Evolutionary conservation across 2,113 vertebrate genomes (phyloP), one percentile per base, ranked within the genome.

Genomic region (Sclerurus mexicanus): DNA sequence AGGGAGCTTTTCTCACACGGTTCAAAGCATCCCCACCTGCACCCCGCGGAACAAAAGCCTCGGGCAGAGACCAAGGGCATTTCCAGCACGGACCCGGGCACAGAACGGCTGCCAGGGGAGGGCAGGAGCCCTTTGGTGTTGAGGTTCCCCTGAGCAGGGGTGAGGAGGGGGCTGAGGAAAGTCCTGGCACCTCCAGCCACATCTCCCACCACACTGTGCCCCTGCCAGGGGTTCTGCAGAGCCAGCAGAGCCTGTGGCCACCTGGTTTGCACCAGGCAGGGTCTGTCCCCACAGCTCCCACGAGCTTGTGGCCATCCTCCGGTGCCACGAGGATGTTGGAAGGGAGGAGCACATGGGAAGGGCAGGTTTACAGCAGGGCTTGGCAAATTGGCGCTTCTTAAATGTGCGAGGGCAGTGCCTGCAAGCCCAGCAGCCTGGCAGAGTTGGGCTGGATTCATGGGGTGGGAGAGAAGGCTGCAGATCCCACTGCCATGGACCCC

Each of bases 21-120:
- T 68, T 91, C 95, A 84, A 80, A 96, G 83, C 82, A 3, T 84
- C 63, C 69, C 92, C 89, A 95, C 87, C 92, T 90, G 91, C 91
- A 85, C 49, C 68, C 72, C 58, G 4, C 2, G 33, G 2, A 56
- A 47, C 42, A 89, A 96, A 96, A 88, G 85, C 10, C 0, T 13
- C 66, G 3, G 89, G 76, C 14, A 3, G 66, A 37, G 89, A 56
- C 75, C 87, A 37, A 86, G 76, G 94, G 76, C 27, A 81, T n/a
- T 91, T 81, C 66, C 87, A 64, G 40, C 40, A 42, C 40, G 40
- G 40, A 15, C 71, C 71, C 19, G 0, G 0, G 60, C 74, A 33
- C 44, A 8, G 49, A 71, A 47, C 4, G 5, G 63, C 73, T 64
- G 79, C 28, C 69, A 24, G 84, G 75, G 24, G 91, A 42, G 60